Evolutionary conservation across 2,797 vertebrate species (phyloP).

Genomic region (Enteromius thamalakanensis): DNA sequence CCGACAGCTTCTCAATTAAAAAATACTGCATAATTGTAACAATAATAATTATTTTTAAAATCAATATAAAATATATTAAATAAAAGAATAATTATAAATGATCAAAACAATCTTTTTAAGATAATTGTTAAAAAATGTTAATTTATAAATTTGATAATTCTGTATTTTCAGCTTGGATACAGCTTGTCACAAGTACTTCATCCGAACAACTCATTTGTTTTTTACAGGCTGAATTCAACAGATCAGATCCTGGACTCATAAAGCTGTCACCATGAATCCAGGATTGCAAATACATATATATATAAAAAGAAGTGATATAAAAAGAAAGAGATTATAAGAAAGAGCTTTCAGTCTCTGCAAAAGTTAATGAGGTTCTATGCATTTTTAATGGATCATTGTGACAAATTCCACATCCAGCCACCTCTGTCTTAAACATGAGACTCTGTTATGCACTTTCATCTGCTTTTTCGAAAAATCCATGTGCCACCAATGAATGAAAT

Average conservation of each 20-base stretch:
- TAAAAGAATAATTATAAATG: neutral
- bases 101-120: neutral
- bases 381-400: conserved; percentile 77
- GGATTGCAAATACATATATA: conserved; percentile 10
- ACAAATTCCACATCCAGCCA: conserved; percentile 71
- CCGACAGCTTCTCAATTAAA: neutral
- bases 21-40: neutral
- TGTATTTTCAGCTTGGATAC: too few species aligned
- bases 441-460: conserved; percentile 67
- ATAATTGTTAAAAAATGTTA: neutral
- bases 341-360: conserved; percentile 5
- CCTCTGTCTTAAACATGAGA: conserved; percentile 59
- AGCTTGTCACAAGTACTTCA: neutral
- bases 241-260: neutral
- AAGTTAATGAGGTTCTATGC: conserved; percentile 72
- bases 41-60: neutral
- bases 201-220: neutral
- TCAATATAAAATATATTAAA: neutral
- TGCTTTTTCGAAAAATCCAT: conserved; percentile 61
- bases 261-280: neutral
- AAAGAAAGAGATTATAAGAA: conserved; percentile 33
- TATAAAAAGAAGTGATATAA: conserved; percentile 26
- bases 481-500: neutral
- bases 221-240: neutral
- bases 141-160: neutral